phyloP scores from a whole-genome alignment of 1,140 invertebrate species.

The Camponotus vicinus region DNA sequence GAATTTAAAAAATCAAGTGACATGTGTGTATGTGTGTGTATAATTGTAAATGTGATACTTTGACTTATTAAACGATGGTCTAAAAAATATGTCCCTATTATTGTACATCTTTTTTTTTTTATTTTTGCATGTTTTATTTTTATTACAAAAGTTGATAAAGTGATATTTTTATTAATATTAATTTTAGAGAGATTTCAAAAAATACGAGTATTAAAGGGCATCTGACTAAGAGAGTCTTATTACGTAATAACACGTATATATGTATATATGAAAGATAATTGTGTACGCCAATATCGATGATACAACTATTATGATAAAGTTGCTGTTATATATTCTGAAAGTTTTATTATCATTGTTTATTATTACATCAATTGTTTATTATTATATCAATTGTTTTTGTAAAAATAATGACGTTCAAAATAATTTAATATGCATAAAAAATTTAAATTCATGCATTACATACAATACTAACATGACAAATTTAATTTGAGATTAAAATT shows the following conservation, averaged over 20 bases:
- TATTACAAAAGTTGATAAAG: background rate
- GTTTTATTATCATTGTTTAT: background rate
- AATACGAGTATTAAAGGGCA: conserved; percentile 19
- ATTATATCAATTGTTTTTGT: background rate
- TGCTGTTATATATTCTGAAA: background rate
- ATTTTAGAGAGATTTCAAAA: background rate
- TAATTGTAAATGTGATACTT: background rate
- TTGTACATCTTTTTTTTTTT: background rate
- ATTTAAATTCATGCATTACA: background rate
- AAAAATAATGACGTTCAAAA: background rate
- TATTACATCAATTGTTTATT: background rate
- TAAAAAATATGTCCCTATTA: background rate
- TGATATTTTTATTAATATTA: conserved; percentile 12
- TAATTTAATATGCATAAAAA: background rate
- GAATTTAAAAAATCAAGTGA: background rate
- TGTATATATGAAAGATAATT: conserved; percentile 3
- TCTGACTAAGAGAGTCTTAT: conserved; percentile 10
- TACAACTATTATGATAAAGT: background rate
- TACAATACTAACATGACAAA: background rate
- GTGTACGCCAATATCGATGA: too few species aligned
- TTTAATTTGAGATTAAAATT: conserved; percentile 3
- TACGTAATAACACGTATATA: conserved; percentile 42
- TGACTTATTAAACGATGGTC: background rate
- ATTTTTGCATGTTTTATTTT: background rate
- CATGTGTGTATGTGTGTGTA: too few species aligned